Percentiles rank a stretch among this genome's conserved stretches.
These are phyloP conservation scores for Scylla paramamosain DNA, from an alignment of 1,140 invertebrate species.

Conservation along the genomic window DNA sequence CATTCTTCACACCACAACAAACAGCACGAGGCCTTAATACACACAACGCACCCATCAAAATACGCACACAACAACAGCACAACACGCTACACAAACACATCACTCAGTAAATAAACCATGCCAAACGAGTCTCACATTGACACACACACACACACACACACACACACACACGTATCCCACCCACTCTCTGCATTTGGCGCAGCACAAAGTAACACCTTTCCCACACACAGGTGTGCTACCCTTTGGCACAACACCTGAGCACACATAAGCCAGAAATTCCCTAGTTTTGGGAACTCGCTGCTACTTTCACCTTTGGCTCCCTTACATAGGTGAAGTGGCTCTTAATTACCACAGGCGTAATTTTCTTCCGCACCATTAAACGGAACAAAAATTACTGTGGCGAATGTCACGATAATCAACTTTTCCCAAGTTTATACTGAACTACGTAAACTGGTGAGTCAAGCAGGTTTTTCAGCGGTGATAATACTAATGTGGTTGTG, in stretches of 20 bases:
- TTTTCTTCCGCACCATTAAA: background rate
- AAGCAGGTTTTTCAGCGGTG: no score
- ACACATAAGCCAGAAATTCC: background rate
- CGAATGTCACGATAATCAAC: no score
- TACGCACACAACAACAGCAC: background rate
- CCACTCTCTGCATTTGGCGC: background rate
- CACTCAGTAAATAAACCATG: background rate
- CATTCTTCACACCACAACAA: background rate
- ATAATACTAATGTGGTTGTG: no score
- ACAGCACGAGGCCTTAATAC: background rate
- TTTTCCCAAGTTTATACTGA: no score
- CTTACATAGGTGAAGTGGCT: background rate
- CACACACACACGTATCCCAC: background rate
- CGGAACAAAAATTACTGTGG: background rate
- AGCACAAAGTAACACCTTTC: background rate
- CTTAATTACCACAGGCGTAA: background rate
- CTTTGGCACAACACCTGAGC: background rate
- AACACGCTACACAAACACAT: background rate
- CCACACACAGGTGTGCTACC: background rate
- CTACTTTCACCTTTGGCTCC: background rate
- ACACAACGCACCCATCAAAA: background rate
- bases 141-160: no score
- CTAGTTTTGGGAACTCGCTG: background rate
- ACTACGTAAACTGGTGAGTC: no score
- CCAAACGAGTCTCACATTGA: no score